Evolutionary conservation across 2,888 invertebrate genomes (phyloP).

Genomic region (Athalia circularis): DNA sequence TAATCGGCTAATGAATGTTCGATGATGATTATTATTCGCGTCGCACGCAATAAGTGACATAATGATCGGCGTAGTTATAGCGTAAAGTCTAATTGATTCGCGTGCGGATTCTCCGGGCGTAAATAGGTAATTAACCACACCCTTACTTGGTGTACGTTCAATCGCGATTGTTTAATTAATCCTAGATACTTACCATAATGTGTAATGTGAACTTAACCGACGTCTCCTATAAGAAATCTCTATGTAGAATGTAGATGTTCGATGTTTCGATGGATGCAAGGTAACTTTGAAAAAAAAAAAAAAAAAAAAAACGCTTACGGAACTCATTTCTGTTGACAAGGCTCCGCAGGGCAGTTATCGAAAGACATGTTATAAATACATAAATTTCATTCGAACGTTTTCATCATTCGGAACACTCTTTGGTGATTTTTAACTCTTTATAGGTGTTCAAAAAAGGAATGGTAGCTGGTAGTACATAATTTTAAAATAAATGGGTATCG

Average conservation of each 20-base stretch:
- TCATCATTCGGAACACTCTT: background rate
- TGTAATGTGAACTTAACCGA: background rate
- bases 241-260: no score
- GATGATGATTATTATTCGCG: slow-evolving; percentile 4
- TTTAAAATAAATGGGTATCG: slow-evolving; percentile 14
- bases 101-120: slow-evolving; percentile 14
- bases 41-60: slow-evolving; percentile 27
- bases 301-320: no score
- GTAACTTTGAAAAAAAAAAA: no score
- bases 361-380: background rate
- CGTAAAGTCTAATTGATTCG: slow-evolving; percentile 30
- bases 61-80: background rate
- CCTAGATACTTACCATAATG: background rate
- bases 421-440: background rate
- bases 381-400: background rate
- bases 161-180: slow-evolving; percentile 27
- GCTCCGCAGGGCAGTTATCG: no score
- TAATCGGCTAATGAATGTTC: slow-evolving; percentile 35
- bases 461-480: background rate
- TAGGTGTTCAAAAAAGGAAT: background rate
- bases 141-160: slow-evolving; percentile 27
- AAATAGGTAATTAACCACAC: slow-evolving; percentile 33
- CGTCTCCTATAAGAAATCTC: background rate
- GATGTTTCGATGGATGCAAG: no score
- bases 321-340: no score